A percentile compares a stretch with the other conserved stretches of the same genome.
These are phyloP conservation scores for Quadriops clusia DNA, from an alignment of 2,888 invertebrate species.

Conservation along the genomic window DNA sequence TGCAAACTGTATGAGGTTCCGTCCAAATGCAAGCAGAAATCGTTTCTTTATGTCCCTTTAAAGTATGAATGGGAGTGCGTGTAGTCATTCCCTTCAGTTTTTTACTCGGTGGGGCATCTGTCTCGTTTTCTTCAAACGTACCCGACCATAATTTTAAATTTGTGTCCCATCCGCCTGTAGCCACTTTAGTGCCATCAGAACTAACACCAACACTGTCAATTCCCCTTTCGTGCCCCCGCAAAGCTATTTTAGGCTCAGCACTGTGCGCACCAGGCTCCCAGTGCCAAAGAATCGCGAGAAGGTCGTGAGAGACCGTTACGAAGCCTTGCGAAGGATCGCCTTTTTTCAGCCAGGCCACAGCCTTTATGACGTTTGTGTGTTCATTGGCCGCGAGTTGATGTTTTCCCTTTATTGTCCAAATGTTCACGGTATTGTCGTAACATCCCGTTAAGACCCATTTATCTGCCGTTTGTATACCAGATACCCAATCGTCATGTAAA, in stretches of 20 bases:
- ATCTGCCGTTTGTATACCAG: slow-evolving; percentile 60
- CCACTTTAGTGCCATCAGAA: slow-evolving; percentile 49
- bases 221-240: slow-evolving; percentile 80
- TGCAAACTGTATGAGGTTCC: slow-evolving; percentile 62
- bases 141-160: slow-evolving; percentile 87
- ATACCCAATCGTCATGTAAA: slow-evolving; percentile 97
- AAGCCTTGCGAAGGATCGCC: slow-evolving; percentile 40
- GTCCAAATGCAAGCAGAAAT: slow-evolving; percentile 80
- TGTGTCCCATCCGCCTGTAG: slow-evolving; percentile 88
- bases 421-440: slow-evolving; percentile 84
- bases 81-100: slow-evolving; percentile 22
- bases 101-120: slow-evolving; percentile 31
- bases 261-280: slow-evolving; percentile 66
- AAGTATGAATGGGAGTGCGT: slow-evolving; percentile 70
- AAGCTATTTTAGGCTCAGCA: slow-evolving; percentile 62
- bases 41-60: slow-evolving; percentile 88
- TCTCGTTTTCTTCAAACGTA: slow-evolving; percentile 27
- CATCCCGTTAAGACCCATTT: slow-evolving; percentile 83
- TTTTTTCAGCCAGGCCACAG: slow-evolving; percentile 73
- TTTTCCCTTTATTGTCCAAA: slow-evolving; percentile 81
- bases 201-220: slow-evolving; percentile 79
- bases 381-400: slow-evolving; percentile 75
- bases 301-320: slow-evolving; percentile 81
- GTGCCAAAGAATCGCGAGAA: slow-evolving; percentile 81
- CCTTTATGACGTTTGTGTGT: slow-evolving; percentile 78